These are phyloP conservation scores for Echinarachnius parma DNA, from an alignment of 53 echinoderm and acorn worm species.

Conservation along the genomic window DNA sequence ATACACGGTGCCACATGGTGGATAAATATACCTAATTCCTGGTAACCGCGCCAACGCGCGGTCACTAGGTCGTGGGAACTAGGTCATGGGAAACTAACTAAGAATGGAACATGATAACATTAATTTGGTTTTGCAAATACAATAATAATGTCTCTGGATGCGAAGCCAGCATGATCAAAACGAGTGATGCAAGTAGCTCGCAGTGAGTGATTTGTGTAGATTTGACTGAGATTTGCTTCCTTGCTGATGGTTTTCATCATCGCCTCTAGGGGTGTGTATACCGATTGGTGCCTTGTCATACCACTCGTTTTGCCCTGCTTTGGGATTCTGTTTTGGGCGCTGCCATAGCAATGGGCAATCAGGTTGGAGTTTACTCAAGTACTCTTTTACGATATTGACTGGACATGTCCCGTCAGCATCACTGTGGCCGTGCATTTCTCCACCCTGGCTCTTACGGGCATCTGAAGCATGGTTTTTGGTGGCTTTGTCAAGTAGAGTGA, in stretches of 20 bases:
- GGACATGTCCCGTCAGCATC: conserved; percentile 3
- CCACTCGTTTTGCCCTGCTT: conserved; percentile 21
- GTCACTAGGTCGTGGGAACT: no score
- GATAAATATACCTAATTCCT: no score
- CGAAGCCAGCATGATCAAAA: conserved; percentile 5
- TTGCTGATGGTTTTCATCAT: conserved; percentile 30
- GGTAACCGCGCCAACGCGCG: no score
- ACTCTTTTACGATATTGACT: conserved; percentile 9
- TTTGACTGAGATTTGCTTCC: conserved; percentile 29
- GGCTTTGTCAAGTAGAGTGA: conserved; percentile 21
- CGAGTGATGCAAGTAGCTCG: conserved; percentile 2
- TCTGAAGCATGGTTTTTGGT: conserved; percentile 37
- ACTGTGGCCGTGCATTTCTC: conserved; percentile 22
- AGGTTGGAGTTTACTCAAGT: conserved; percentile 22
- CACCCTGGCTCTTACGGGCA: conserved; percentile 26
- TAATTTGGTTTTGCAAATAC: no score
- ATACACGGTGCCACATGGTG: no score
- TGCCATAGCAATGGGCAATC: conserved; percentile 22
- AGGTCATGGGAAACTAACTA: no score
- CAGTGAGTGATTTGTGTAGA: conserved; percentile 17
- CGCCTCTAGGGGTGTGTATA: conserved; percentile 21
- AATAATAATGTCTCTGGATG: conserved; percentile 2
- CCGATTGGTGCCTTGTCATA: conserved; percentile 15
- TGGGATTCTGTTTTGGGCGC: conserved; percentile 7
- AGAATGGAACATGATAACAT: no score